Percentiles rank a stretch among this genome's conserved stretches.
These are phyloP conservation scores for Cephalophus harveyi DNA, from an alignment of 2,113 vertebrate species.

Conservation along the genomic window DNA sequence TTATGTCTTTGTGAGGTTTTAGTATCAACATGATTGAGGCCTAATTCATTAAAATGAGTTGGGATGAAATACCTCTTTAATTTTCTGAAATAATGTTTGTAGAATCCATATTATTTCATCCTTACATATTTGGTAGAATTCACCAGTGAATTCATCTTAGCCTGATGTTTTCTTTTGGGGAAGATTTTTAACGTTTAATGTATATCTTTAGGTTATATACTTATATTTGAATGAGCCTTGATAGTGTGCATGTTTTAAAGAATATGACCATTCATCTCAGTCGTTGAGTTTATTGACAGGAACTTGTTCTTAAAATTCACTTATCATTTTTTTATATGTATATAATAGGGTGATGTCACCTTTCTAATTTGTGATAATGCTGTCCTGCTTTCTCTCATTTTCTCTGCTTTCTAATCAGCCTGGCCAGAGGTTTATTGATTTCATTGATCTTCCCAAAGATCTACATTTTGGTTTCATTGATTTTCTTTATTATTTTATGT, in stretches of 20 bases:
- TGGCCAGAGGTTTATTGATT: background rate
- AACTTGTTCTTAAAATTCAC: background rate
- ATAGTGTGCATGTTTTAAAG: background rate
- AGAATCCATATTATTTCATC: background rate
- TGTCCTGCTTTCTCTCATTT: background rate
- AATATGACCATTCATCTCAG: background rate
- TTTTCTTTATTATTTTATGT: background rate
- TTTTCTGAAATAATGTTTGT: background rate
- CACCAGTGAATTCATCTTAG: background rate
- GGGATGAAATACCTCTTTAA: background rate
- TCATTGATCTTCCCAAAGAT: background rate
- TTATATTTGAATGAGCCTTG: background rate
- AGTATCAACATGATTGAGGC: background rate
- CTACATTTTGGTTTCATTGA: background rate
- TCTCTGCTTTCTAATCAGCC: background rate
- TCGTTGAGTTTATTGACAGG: background rate
- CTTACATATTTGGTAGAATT: background rate
- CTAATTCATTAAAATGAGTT: background rate
- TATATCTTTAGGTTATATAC: background rate
- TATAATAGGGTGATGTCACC: background rate
- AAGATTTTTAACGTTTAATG: background rate
- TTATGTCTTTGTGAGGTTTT: background rate
- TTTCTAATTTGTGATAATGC: background rate
- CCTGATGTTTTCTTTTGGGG: background rate
- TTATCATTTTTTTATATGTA: background rate